Base-by-base conservation (phyloP, 2,888 invertebrate species). In the Dryobota labecula region DNA sequence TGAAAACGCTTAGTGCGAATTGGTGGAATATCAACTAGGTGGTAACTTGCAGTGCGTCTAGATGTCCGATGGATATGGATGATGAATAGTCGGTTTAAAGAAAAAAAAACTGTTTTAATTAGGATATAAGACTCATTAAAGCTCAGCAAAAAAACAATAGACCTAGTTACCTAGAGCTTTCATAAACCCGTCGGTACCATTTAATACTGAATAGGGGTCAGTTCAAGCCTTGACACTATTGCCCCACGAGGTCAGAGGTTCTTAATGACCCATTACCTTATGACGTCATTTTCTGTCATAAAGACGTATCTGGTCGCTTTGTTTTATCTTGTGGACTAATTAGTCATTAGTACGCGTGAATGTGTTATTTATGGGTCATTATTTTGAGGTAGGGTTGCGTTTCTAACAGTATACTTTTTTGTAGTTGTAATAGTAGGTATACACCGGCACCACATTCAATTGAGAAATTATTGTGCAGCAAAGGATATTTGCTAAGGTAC, bases 151-250 rank as follows among this genome's bases (percentile, higher is more conserved):
- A 15, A 53, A 43, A 5, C 4, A 64, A 2, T 53, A 65, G 15
- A 47, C 2, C 33, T 76, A 54, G 20, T 41, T 51, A 9, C 41
- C 2, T 51, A 45, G 20, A 33, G 20, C 45, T 54, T 45, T 27
- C 2, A 30, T 77, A 54, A 47, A 80, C 47, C 20, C 18, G 0
- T n/a, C n/a, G n/a, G n/a, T 49, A 11, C 2, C n/a, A 45, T 66
- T 60, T 13, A 11, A 54, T n/a, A 62, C 24, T 65, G n/a, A 65
- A 83, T 57, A 73, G 58, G 60, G 62, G 83, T 69, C 73, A 83
- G 64, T 62, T 58, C 7, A 53, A 36, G 62, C 83, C 68, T 73
- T 73, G 68, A 68, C 64, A 53, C 64, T 68, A 20, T 78, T 53
- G 30, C 18, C 5, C 13, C 0, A 11, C 18, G 64, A 83, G 80